phyloP scores from a whole-genome alignment of 2,113 vertebrate genomes.

The Phalacrocorax brasilianus region DNA sequence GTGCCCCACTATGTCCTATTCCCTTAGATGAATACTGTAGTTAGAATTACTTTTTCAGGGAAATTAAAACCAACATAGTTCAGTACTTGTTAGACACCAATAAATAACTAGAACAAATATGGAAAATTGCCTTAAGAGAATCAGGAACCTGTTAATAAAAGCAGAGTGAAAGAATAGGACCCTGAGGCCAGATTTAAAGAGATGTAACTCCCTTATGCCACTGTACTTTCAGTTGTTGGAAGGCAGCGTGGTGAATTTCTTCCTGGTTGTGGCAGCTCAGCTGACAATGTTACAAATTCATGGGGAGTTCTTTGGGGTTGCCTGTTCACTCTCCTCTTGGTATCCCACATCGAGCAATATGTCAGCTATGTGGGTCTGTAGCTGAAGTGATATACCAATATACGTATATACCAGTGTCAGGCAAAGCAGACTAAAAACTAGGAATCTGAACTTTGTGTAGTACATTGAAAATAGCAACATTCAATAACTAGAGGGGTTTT shows the following conservation, averaged over 20 bases:
- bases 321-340: neutral
- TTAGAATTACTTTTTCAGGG: neutral
- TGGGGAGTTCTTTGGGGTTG: neutral
- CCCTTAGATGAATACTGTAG: neutral
- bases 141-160: neutral
- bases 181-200: neutral
- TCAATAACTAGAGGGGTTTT: neutral
- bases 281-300: neutral
- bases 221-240: neutral
- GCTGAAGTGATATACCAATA: neutral
- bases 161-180: neutral
- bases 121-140: neutral
- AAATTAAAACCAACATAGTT: neutral
- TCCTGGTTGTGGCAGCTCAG: neutral
- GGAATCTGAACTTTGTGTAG: neutral
- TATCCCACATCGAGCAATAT: neutral
- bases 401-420: neutral
- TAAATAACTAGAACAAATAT: neutral
- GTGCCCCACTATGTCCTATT: neutral
- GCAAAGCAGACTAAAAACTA: neutral
- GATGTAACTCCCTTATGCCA: neutral
- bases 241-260: neutral
- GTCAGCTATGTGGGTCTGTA: fast-evolving
- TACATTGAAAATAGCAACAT: neutral
- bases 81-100: neutral